Percentiles rank a stretch among this genome's conserved stretches.
These are phyloP conservation scores for Hippocampus zosterae DNA, from an alignment of 2,113 vertebrate species.

Conservation along the genomic window DNA sequence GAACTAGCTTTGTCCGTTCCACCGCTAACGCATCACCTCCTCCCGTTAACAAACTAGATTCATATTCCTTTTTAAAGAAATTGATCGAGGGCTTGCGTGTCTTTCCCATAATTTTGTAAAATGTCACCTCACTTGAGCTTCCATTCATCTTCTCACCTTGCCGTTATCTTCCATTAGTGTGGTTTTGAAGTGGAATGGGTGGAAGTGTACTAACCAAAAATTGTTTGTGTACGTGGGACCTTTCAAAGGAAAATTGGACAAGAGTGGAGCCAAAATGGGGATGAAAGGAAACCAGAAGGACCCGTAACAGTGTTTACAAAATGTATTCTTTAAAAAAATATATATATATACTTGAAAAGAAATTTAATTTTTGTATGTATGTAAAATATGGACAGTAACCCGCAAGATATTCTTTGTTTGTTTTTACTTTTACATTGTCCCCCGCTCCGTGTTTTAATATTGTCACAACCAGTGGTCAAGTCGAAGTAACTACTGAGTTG, in stretches of 20 bases:
- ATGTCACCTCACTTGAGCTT: slow-evolving; percentile 59
- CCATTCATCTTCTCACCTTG: slow-evolving; percentile 40
- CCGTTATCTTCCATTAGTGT: slow-evolving; percentile 42
- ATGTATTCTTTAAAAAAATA: slow-evolving; percentile 50
- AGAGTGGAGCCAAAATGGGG: slow-evolving; percentile 43
- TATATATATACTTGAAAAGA: slow-evolving; percentile 35
- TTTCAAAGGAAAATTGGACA: slow-evolving; percentile 35
- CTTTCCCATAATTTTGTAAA: slow-evolving; percentile 29
- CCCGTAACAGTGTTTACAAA: slow-evolving; percentile 70
- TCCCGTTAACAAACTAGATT: slow-evolving; percentile 24
- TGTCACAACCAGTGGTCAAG: slow-evolving; percentile 32
- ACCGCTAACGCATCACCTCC: slow-evolving; percentile 24
- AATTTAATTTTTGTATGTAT: slow-evolving; percentile 74
- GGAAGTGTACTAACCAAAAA: slow-evolving; percentile 15
- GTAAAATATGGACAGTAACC: slow-evolving; percentile 62
- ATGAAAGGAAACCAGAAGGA: slow-evolving; percentile 50
- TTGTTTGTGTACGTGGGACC: slow-evolving; percentile 42
- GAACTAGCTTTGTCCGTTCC: slow-evolving; percentile 39
- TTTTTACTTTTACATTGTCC: slow-evolving; percentile 41
- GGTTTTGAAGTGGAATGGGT: slow-evolving; percentile 32
- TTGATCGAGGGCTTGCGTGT: slow-evolving; percentile 12
- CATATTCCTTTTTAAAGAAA: slow-evolving; percentile 8
- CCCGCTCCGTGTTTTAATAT: slow-evolving; percentile 14
- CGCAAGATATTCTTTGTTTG: slow-evolving; percentile 48
- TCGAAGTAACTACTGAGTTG: slow-evolving; percentile 58